A percentile compares a stretch with the other conserved stretches of the same genome.
Conservation (phyloP, 2,113 vertebrate genomes). For the Oncorhynchus tshawytscha region DNA sequence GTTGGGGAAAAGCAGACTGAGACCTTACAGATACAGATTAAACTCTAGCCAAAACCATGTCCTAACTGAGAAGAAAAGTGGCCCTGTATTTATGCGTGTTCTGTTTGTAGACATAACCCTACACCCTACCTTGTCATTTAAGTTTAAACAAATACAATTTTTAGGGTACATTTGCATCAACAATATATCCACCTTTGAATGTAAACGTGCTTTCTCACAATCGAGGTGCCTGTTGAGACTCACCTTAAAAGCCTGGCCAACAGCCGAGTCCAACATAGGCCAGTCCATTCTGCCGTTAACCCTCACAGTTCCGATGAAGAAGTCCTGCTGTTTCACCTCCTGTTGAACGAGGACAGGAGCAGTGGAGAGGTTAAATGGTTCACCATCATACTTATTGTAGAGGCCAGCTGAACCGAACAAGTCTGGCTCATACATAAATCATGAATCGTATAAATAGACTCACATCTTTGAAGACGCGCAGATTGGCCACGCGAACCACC, state of each 20-base stretch:
- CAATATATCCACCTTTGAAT: too few species aligned
- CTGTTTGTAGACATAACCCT: too few species aligned
- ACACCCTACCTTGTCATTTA: too few species aligned
- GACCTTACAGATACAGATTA: background rate
- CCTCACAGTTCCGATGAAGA: constrained; percentile 88
- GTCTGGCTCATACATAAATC: background rate
- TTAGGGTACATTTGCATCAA: too few species aligned
- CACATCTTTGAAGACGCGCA: constrained; percentile 93
- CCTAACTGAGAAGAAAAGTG: too few species aligned
- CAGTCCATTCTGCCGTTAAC: constrained; percentile 91
- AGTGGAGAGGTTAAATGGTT: background rate
- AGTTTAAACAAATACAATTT: too few species aligned
- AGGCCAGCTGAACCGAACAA: background rate
- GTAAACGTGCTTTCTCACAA: too few species aligned
- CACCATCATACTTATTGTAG: too few species aligned
- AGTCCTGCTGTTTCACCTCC: constrained; percentile 95
- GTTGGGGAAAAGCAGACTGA: background rate
- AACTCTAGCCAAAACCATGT: background rate
- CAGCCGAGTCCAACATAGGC: constrained; percentile 89
- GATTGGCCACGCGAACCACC: constrained; percentile 84
- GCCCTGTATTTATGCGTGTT: too few species aligned
- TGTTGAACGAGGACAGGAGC: constrained; percentile 41
- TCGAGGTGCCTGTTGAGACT: constrained; percentile 12
- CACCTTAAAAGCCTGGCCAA: constrained; percentile 93
- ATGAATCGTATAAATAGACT: constrained; percentile 42